Base-by-base conservation (phyloP, 2,888 invertebrate genomes). In the Spodoptera exigua region DNA sequence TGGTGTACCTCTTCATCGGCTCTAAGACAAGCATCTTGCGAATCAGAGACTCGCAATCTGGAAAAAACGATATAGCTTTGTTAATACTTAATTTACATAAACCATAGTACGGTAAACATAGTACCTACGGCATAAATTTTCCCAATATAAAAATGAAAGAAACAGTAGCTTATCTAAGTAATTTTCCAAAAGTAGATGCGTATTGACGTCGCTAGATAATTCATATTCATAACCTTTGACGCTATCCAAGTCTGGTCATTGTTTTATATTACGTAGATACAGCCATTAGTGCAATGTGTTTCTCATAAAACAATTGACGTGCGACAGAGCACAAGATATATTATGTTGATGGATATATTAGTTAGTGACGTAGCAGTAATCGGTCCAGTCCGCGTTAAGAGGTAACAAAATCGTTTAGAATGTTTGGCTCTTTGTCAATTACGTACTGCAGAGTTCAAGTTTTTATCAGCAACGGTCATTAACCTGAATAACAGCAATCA, bases 11-110 rank as follows among this genome's bases (percentile, higher is more conserved):
- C 87, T 98, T 98, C 80, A 95, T 95, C 10, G 99, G 98, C 87
- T 99, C 99, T 81, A 99, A 92, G 59, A 99, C 98, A 82, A 99
- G 94, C 99, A 99, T 99, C 89, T 98, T 98, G 37, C 99, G 96
- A 84, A 99, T 98, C 69, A 99, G 94, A 76, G 98, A 97, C 94
- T 99, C 99, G 91, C 99, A 99, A 88, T 99, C 99, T 97, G 95
- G 95, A 27, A 66, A 57, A 64, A 18, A 32, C 58, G 48, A 57
- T 45, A 17, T 27, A 18, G 32, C 36, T 41, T 32, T 44, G 21
- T 46, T 45, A 35, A 41, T 16, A 41, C 3, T 27, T 45, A 27
- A 9, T 27, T 27, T 7, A 27, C 1, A 3, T 16, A 27, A 17
- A 17, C 14, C 7, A n/a, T 16, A 40, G 7, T 17, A n/a, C 5